These are phyloP conservation scores for Betta splendens DNA, from an alignment of 2,797 vertebrate species.

Conservation along the genomic window DNA sequence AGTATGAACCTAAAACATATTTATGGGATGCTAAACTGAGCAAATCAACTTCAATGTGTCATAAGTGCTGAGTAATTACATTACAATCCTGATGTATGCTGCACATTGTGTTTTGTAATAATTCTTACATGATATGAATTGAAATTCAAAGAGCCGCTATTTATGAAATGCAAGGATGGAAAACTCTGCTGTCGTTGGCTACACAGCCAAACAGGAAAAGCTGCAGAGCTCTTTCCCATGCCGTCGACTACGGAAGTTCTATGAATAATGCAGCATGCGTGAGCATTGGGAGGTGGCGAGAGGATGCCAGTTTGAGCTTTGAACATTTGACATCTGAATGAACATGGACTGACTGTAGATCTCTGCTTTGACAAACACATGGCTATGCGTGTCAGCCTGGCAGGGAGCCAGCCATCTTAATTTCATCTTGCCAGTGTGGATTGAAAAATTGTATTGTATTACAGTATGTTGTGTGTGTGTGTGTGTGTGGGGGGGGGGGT, in stretches of 20 bases:
- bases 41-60: too few relatives aligned
- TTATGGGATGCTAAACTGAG: background rate
- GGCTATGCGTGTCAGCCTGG: slow-evolving; percentile 20
- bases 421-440: slow-evolving; percentile 21
- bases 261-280: slow-evolving; percentile 58
- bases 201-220: slow-evolving; percentile 35
- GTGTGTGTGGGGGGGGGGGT: background rate
- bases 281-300: slow-evolving; percentile 29
- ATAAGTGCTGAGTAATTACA: too few relatives aligned
- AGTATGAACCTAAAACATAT: slow-evolving; percentile 3
- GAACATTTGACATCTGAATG: slow-evolving; percentile 65
- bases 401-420: slow-evolving; percentile 32
- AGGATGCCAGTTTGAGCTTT: slow-evolving; percentile 56
- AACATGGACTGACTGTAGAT: slow-evolving; percentile 64
- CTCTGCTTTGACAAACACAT: slow-evolving; percentile 54
- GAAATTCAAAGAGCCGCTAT: slow-evolving; percentile 31
- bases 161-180: slow-evolving; percentile 25
- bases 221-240: slow-evolving; percentile 32
- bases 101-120: slow-evolving; percentile 11
- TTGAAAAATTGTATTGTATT: slow-evolving; percentile 1
- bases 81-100: slow-evolving; percentile 24
- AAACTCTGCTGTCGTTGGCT: slow-evolving; percentile 27
- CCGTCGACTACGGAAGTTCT: slow-evolving; percentile 28
- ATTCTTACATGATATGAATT: slow-evolving; percentile 42
- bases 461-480: background rate